phyloP scores from a whole-genome alignment of 2,888 invertebrate species.

The Hirtodrosophila duncani region DNA sequence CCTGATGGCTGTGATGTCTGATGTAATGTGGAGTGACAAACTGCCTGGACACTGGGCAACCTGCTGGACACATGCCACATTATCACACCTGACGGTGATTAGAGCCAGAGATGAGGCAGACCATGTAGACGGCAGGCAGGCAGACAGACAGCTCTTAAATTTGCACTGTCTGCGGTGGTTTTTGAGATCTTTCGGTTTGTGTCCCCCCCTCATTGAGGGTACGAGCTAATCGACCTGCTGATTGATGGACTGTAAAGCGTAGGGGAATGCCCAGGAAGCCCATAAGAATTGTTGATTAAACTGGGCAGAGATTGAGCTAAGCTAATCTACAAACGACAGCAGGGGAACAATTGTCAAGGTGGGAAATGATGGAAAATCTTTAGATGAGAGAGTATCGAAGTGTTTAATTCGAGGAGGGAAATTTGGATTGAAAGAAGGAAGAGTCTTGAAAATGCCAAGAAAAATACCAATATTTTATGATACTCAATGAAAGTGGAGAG shows the following conservation, averaged over 20 bases:
- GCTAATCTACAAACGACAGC: background rate
- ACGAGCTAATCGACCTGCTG: slow-evolving; percentile 29
- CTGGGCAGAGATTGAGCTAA: background rate
- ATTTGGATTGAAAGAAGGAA: too few species aligned
- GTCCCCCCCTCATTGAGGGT: slow-evolving; percentile 44
- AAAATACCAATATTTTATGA: too few species aligned
- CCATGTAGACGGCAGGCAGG: background rate
- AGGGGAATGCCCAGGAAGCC: background rate
- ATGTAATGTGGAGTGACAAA: slow-evolving; percentile 49
- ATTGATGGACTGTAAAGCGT: slow-evolving; percentile 32
- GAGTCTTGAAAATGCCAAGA: too few species aligned
- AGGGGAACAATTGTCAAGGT: too few species aligned
- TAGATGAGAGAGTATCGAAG: too few species aligned
- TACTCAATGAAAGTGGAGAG: too few species aligned
- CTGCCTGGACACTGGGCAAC: slow-evolving; percentile 32
- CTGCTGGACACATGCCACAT: slow-evolving; percentile 35
- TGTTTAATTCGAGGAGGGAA: too few species aligned
- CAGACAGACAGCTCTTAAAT: slow-evolving; percentile 33
- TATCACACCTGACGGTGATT: slow-evolving; percentile 60
- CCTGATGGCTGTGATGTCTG: slow-evolving; percentile 12
- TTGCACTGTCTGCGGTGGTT: slow-evolving; percentile 16
- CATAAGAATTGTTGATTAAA: background rate
- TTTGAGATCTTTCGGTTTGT: slow-evolving; percentile 8
- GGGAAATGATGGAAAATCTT: too few species aligned
- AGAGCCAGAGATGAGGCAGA: too few species aligned